Conservation (phyloP, 2,888 invertebrate species). For the Magallana nippona region DNA sequence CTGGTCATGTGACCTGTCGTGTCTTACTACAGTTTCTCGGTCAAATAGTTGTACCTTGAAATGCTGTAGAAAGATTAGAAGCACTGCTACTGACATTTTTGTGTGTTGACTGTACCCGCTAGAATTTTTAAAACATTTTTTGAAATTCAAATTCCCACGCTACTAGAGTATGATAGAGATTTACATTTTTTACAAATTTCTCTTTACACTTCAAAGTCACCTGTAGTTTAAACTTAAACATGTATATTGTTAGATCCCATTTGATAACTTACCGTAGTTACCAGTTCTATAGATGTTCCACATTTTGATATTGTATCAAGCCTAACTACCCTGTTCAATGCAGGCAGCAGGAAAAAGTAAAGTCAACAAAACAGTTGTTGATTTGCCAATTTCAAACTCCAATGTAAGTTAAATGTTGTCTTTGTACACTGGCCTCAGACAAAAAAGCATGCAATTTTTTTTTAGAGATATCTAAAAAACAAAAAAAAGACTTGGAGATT, state of each 20-base stretch:
- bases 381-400: slow-evolving; percentile 17
- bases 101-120: slow-evolving; percentile 12
- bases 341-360: slow-evolving; percentile 23
- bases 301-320: background rate
- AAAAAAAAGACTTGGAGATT: background rate
- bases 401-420: slow-evolving; percentile 11
- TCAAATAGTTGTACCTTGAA: background rate
- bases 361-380: slow-evolving; percentile 24
- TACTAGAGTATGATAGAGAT: background rate
- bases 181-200: background rate
- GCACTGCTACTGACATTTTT: slow-evolving; percentile 23
- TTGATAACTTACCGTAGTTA: too few relatives aligned
- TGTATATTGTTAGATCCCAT: too few relatives aligned
- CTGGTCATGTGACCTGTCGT: slow-evolving; percentile 10
- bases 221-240: too few relatives aligned
- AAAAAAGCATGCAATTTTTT: background rate
- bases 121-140: background rate
- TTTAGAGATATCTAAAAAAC: background rate
- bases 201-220: too few relatives aligned
- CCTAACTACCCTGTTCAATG: background rate
- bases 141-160: background rate
- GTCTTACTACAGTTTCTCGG: background rate
- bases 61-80: background rate
- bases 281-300: too few relatives aligned
- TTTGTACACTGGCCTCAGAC: background rate